Evolutionary conservation across 2,888 invertebrate genomes (phyloP).

Genomic region (Gisinianus flammeolus): DNA sequence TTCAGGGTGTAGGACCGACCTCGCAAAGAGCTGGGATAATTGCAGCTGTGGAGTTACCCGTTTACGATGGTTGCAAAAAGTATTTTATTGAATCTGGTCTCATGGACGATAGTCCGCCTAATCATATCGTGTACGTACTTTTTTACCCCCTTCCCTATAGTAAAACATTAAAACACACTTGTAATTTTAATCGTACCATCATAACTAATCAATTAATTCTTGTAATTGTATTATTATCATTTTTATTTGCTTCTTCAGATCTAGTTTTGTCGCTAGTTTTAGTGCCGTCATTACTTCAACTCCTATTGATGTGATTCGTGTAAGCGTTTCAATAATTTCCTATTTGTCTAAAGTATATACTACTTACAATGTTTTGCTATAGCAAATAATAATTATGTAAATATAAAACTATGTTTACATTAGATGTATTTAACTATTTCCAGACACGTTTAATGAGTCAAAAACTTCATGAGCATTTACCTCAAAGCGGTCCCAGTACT

Average conservation of each 20-base stretch:
- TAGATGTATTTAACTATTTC: conserved; percentile 79
- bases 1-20: conserved; percentile 87
- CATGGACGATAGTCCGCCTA: conserved; percentile 72
- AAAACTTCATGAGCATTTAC: conserved; percentile 60
- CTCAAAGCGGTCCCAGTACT: neutral
- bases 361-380: too few species aligned
- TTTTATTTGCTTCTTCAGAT: conserved; percentile 66
- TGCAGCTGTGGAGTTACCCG: conserved; percentile 93
- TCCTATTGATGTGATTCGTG: conserved; percentile 91
- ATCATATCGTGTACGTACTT: conserved; percentile 82
- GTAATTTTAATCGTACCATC: neutral
- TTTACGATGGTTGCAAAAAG: conserved; percentile 85
- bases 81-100: conserved; percentile 63
- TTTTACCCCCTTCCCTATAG: neutral
- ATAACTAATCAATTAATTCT: conserved; percentile 18
- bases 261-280: conserved; percentile 88
- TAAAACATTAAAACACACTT: too few species aligned
- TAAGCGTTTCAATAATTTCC: conserved; percentile 64
- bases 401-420: too few species aligned
- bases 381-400: too few species aligned
- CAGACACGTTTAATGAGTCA: conserved; percentile 96
- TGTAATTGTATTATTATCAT: neutral
- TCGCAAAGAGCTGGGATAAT: conserved; percentile 81
- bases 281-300: conserved; percentile 93
- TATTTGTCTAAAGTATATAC: too few species aligned